Evolutionary conservation across 2,113 vertebrate genomes (phyloP).

Genomic region (Thymallus thymallus): DNA sequence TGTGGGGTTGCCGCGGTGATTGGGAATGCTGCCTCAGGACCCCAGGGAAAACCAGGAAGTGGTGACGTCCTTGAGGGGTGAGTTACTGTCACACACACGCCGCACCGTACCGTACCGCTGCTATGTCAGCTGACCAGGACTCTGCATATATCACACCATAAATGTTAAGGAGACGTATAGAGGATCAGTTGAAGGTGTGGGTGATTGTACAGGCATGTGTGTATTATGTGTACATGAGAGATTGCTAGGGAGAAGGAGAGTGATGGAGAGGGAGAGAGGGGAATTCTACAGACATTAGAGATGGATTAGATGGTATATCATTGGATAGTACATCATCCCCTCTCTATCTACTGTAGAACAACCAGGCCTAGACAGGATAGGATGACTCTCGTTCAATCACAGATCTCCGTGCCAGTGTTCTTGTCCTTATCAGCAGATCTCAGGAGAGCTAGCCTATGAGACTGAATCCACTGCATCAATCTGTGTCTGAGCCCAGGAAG

Average conservation of each 20-base stretch:
- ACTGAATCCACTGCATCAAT: constrained; percentile 24
- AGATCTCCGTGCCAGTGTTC: constrained; percentile 15
- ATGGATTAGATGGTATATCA: neutral
- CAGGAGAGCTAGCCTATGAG: neutral
- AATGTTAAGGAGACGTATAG: constrained; percentile 58
- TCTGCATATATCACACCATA: constrained; percentile 17
- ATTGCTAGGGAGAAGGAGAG: neutral
- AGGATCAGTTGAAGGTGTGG: constrained; percentile 44
- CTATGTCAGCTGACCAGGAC: constrained; percentile 31
- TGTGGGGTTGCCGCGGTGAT: constrained; percentile 74
- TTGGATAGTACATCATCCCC: neutral
- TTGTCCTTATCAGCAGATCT: constrained; percentile 31
- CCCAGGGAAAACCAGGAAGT: constrained; percentile 67
- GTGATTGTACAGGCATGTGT: constrained; percentile 7
- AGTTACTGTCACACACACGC: constrained; percentile 35
- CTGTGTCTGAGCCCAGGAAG: neutral
- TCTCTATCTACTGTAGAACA: neutral
- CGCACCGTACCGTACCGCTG: neutral
- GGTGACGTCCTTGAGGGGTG: constrained; percentile 73
- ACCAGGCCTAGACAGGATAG: neutral
- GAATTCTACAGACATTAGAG: neutral
- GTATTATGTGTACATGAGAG: constrained; percentile 6
- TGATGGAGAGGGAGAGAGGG: neutral
- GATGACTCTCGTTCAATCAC: neutral
- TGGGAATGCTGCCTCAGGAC: constrained; percentile 65